Evolutionary conservation across 2,113 vertebrate genomes (phyloP).

Genomic region (Upupa epops): DNA sequence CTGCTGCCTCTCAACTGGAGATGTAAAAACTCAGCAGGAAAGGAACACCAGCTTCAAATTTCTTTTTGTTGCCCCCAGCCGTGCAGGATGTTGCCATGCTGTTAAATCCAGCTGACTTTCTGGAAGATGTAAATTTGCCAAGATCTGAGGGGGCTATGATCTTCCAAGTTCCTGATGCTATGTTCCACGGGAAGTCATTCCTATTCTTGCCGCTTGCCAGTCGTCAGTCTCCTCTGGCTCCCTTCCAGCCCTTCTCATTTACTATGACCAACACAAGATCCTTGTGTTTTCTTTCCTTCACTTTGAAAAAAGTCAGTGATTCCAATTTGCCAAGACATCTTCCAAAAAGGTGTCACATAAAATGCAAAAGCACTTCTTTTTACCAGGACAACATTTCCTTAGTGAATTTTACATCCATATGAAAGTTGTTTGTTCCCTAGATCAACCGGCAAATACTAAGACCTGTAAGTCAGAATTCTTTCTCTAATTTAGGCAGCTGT

Average conservation of each 20-base stretch:
- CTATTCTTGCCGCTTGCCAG: conserved; percentile 15
- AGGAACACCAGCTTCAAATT: conserved; percentile 46
- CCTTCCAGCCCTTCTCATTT: conserved; percentile 43
- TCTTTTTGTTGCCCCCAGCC: conserved; percentile 55
- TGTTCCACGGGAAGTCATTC: conserved; percentile 30
- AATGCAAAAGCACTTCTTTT: not conserved
- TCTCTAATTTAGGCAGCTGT: not conserved
- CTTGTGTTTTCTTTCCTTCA: not conserved
- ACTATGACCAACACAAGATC: not conserved
- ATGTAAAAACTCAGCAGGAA: conserved; percentile 64
- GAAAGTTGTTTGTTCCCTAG: no score
- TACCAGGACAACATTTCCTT: not conserved
- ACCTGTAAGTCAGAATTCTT: not conserved
- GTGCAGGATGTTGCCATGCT: conserved; percentile 62
- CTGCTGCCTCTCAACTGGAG: conserved; percentile 68
- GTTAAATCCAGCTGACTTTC: conserved; percentile 67
- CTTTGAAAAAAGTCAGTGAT: not conserved
- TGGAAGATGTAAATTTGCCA: conserved; percentile 63
- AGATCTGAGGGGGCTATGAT: conserved; percentile 35
- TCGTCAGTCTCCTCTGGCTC: conserved; percentile 22
- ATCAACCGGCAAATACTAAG: not conserved
- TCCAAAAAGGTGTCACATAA: not conserved
- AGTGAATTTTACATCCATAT: not conserved
- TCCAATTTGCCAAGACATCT: not conserved
- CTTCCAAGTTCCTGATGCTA: conserved; percentile 38